Conservation (phyloP, 2,888 invertebrate genomes). For the Caenorhabditis panamensis region DNA sequence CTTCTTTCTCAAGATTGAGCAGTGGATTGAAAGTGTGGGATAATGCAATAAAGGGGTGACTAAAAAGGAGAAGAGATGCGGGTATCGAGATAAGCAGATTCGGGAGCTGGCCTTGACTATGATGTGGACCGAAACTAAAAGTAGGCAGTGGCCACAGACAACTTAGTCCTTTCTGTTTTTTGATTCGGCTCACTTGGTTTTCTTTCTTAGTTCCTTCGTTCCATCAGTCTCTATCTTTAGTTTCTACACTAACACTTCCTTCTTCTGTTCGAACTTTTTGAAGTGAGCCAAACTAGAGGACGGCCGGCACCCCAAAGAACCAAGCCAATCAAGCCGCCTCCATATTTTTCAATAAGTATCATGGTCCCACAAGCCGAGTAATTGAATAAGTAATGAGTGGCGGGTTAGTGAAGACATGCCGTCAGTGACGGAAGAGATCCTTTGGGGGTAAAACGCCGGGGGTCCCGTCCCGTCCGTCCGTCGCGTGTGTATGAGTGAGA, state of each 20-base stretch:
- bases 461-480: slow-evolving; percentile 28
- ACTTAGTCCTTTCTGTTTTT: slow-evolving; percentile 11
- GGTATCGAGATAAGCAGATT: slow-evolving; percentile 60
- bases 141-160: slow-evolving; percentile 19
- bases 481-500: slow-evolving; percentile 56
- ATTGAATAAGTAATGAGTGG: slow-evolving; percentile 66
- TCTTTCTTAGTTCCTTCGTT: slow-evolving; percentile 12
- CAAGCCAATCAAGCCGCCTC: slow-evolving; percentile 18
- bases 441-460: slow-evolving; percentile 47
- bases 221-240: not conserved
- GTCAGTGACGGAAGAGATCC: slow-evolving; percentile 45
- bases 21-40: slow-evolving; percentile 56
- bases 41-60: slow-evolving; percentile 62
- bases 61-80: slow-evolving; percentile 56
- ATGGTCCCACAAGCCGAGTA: slow-evolving; percentile 46
- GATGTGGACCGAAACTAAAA: slow-evolving; percentile 41
- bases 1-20: slow-evolving; percentile 53
- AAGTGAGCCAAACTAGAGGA: not conserved
- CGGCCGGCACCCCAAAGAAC: not conserved
- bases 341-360: slow-evolving; percentile 60
- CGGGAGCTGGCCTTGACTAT: slow-evolving; percentile 52
- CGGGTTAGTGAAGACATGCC: slow-evolving; percentile 37
- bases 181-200: slow-evolving; percentile 7
- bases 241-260: not conserved
- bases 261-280: not conserved